phyloP scores from a whole-genome alignment of 2,113 vertebrate species.

The Grus americana region DNA sequence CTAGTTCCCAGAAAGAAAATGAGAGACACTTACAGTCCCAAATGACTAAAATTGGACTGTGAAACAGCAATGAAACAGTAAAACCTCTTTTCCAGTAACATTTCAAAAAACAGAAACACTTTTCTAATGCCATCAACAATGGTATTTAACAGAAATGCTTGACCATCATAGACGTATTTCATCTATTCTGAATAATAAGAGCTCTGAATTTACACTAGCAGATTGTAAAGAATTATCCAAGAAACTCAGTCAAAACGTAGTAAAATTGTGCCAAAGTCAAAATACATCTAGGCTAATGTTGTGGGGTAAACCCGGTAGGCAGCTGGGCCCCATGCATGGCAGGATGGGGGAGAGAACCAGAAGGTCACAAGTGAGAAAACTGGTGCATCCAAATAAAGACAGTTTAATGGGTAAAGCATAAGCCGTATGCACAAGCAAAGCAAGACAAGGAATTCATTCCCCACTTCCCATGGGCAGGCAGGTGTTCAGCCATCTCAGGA shows the following conservation, averaged over 20 bases:
- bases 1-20: neutral
- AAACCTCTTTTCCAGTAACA: neutral
- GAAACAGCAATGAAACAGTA: neutral
- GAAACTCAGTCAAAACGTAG: neutral
- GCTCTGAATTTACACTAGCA: neutral
- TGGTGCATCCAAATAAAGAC: neutral
- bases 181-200: neutral
- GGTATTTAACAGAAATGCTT: neutral
- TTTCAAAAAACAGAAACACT: neutral
- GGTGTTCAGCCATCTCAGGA: too few relatives aligned
- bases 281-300: neutral
- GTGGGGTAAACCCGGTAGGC: neutral
- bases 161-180: neutral
- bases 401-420: neutral
- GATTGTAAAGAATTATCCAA: neutral
- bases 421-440: neutral
- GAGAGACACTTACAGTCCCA: neutral
- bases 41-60: neutral
- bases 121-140: neutral
- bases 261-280: neutral
- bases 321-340: neutral
- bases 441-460: neutral
- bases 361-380: neutral
- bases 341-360: neutral
- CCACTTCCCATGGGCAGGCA: rapidly evolving